These are phyloP conservation scores for Thaumatotibia leucotreta DNA, from an alignment of 1,140 invertebrate genomes.

Conservation along the genomic window DNA sequence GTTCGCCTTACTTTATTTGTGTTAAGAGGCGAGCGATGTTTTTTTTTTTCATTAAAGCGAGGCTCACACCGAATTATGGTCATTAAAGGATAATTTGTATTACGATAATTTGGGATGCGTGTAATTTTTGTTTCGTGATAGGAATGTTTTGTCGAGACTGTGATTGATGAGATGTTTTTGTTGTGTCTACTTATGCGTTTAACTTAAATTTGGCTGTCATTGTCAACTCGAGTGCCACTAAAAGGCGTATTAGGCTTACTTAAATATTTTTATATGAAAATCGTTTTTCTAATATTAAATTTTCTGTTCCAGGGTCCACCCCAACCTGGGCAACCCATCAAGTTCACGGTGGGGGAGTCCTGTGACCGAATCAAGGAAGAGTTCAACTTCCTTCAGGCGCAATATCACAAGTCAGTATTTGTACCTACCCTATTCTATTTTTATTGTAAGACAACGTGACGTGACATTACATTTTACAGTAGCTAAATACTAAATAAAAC, in stretches of 20 bases:
- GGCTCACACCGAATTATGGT: conserved; percentile 73
- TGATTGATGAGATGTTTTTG: conserved; percentile 53
- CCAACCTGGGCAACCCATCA: conserved; percentile 91
- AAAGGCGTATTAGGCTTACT: background rate
- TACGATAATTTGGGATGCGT: conserved; percentile 75
- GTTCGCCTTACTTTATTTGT: conserved; percentile 70
- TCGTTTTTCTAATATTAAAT: conserved; percentile 19
- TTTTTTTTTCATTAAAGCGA: conserved; percentile 68
- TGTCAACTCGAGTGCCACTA: background rate
- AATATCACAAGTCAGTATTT: conserved; percentile 97
- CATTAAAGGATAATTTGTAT: conserved; percentile 77
- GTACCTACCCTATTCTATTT: background rate
- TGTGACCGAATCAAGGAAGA: conserved; percentile 98
- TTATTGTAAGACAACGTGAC: background rate
- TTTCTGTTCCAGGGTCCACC: conserved; percentile 85
- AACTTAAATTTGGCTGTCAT: background rate
- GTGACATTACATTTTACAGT: background rate
- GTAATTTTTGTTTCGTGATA: conserved; percentile 75
- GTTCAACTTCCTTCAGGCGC: conserved; percentile 98
- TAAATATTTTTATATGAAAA: background rate
- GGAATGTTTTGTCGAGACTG: conserved; percentile 54
- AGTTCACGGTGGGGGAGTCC: conserved; percentile 94
- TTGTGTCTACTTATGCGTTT: conserved; percentile 21
- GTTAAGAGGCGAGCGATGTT: conserved; percentile 68
- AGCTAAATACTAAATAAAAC: too few species aligned